Base-by-base conservation (phyloP, 2,797 vertebrate genomes). In the Serranus cabrilla region DNA sequence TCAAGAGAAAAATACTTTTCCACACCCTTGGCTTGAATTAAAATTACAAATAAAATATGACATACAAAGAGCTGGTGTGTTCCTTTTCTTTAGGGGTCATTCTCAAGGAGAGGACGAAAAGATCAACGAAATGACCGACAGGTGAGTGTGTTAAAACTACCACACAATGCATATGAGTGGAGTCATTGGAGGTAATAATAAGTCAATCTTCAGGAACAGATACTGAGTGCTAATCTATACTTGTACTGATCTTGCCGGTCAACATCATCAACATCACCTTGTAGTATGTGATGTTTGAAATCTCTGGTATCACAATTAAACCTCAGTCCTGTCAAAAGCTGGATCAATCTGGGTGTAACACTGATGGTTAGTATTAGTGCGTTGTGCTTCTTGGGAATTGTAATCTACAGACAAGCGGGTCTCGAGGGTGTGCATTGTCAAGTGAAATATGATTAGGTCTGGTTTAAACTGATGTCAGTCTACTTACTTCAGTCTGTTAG, bases 81-180 rank as follows among this genome's bases (percentile, higher is more conserved):
- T 27, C 17, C 42, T 65, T 60, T 45, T 61, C 70, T 88, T 3
- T 80, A 99, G 98, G 98, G 98, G 51, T 95, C 97, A 71, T 98
- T 97, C 79, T 96, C 96, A 74, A 94, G 95, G 71, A 93, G 92
- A 84, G 95, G 95, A 58, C 89, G 88, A 54, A 92, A 85, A 90
- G 95, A 95, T 47, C 94, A 96, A 66, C 94, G 93, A 70, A 99
- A 99, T 81, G 98, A 99, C 82, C 96, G 98, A 95, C 97, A 98
- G 97, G 98, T 99, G 61, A 87, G 84, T 40, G 21, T 37, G 60
- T 62, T 51, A 8, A 50, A 55, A 25, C 7, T 39, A 5, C 12
- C 23, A 12, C 12, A 0, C 7, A 55, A 11, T 4, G 12, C 9
- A 34, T 21, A 46, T 21, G 4, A 16, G 6, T 47, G 20, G 42